Conservation (phyloP, 2,888 invertebrate genomes). For the Macaria liturata region DNA sequence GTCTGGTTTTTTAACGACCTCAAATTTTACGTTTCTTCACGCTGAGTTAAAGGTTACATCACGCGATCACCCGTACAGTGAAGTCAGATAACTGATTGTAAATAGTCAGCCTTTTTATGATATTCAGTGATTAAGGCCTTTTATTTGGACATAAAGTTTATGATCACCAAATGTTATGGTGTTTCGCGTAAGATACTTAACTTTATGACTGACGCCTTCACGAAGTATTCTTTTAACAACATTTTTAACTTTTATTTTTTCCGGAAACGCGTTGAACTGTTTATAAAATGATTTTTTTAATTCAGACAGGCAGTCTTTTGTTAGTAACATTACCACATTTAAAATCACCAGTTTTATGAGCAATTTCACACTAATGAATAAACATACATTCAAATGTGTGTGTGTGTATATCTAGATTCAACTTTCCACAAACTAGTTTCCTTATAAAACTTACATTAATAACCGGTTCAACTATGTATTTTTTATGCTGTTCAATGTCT, state of each 20-base stretch:
- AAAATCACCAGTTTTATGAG: conserved; percentile 3
- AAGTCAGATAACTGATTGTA: conserved; percentile 13
- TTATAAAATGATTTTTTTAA: no score
- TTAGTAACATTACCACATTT: conserved; percentile 4
- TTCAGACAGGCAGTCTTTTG: neutral
- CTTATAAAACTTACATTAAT: neutral
- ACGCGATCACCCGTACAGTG: conserved; percentile 15
- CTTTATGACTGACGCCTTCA: neutral
- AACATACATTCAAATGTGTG: conserved; percentile 1
- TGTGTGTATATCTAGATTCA: conserved; percentile 7
- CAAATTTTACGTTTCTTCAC: conserved; percentile 24
- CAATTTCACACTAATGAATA: conserved; percentile 8
- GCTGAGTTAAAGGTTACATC: conserved; percentile 19
- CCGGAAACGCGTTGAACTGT: no score
- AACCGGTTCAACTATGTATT: no score
- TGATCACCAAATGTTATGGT: conserved; percentile 1
- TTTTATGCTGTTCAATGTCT: no score
- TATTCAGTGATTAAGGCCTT: conserved; percentile 1
- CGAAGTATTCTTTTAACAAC: no score
- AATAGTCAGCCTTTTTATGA: neutral
- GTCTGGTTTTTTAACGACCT: conserved; percentile 26
- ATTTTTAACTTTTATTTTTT: no score
- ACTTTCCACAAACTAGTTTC: conserved; percentile 22
- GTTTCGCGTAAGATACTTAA: neutral
- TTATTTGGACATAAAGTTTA: conserved; percentile 14